phyloP scores from a whole-genome alignment of 1,140 invertebrate species.

The Diorhabda elongata region DNA sequence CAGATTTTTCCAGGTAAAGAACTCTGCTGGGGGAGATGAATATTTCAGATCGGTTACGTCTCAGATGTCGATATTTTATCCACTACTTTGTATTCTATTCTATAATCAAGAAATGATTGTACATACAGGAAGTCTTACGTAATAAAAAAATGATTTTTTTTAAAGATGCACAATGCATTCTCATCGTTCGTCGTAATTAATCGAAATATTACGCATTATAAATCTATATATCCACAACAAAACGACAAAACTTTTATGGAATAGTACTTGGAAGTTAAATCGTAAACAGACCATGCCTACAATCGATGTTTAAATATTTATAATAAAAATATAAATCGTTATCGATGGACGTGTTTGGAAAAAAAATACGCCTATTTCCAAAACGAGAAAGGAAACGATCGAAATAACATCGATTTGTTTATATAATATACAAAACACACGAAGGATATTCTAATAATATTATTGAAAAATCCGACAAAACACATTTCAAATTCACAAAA shows the following conservation, averaged over 20 bases:
- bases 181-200: constrained; percentile 5
- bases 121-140: constrained; percentile 10
- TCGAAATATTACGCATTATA: constrained; percentile 9
- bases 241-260: constrained; percentile 14
- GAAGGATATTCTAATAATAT: too few relatives aligned
- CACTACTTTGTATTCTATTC: constrained; percentile 9
- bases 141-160: constrained; percentile 12
- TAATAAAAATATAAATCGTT: constrained; percentile 6
- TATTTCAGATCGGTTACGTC: too few relatives aligned
- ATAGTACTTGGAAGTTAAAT: constrained; percentile 6
- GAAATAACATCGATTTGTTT: too few relatives aligned
- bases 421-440: too few relatives aligned
- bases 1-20: too few relatives aligned
- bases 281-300: constrained; percentile 4
- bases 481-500: background rate
- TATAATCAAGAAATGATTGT: background rate
- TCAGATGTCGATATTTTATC: background rate
- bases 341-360: too few relatives aligned
- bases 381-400: too few relatives aligned
- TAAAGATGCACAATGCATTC: constrained; percentile 13
- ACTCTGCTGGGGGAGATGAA: too few relatives aligned
- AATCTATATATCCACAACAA: constrained; percentile 12
- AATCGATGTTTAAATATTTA: constrained; percentile 3
- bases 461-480: too few relatives aligned
- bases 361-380: too few relatives aligned